phyloP scores from a whole-genome alignment of 2,888 invertebrate species.

The Sinelater perroti region DNA sequence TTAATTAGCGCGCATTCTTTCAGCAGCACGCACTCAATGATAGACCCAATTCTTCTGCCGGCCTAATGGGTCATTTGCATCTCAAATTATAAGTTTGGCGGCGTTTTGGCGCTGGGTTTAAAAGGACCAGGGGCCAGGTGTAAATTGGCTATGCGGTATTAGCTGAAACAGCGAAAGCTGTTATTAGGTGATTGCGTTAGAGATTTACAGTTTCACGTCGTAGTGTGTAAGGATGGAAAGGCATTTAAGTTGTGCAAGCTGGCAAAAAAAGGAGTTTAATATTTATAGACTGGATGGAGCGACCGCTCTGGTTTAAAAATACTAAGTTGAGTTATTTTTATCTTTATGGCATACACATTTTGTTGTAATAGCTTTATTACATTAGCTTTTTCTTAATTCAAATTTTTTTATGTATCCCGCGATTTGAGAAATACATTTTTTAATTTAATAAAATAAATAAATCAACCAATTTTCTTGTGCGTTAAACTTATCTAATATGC shows the following conservation, averaged over 20 bases:
- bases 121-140: constrained; percentile 5
- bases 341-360: too few species aligned
- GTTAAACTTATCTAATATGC: too few species aligned
- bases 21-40: constrained; percentile 5
- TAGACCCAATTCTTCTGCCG: constrained; percentile 2
- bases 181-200: not conserved
- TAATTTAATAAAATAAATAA: too few species aligned
- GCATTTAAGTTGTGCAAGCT: not conserved
- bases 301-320: too few species aligned
- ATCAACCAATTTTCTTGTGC: too few species aligned
- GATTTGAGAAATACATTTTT: too few species aligned
- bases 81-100: constrained; percentile 5
- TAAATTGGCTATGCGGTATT: constrained; percentile 2
- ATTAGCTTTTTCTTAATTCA: too few species aligned
- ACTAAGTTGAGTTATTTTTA: too few species aligned
- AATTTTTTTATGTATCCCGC: too few species aligned
- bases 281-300: too few species aligned
- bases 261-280: too few species aligned
- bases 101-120: not conserved
- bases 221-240: not conserved
- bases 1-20: constrained; percentile 17
- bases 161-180: constrained; percentile 7
- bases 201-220: not conserved
- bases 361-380: too few species aligned
- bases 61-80: constrained; percentile 15